Conservation (phyloP, 2,888 invertebrate genomes). For the Himalopsyche tibetana region DNA sequence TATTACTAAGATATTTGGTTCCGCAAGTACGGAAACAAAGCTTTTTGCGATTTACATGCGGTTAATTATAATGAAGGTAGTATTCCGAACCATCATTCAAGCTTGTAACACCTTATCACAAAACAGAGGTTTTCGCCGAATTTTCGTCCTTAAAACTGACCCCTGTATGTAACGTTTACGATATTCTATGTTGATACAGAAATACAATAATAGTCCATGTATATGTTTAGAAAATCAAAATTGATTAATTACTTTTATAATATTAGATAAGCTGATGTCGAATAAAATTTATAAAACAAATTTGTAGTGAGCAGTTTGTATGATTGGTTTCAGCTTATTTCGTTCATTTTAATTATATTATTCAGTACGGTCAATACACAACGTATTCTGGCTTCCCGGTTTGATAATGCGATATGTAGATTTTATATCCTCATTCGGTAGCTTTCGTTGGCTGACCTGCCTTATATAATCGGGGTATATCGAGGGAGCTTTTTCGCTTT, state of each 20-base stretch:
- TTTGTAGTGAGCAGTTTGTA: too few relatives aligned
- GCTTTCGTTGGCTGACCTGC: neutral
- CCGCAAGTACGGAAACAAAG: neutral
- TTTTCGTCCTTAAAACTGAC: too few relatives aligned
- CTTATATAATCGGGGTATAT: neutral
- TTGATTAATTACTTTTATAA: too few relatives aligned
- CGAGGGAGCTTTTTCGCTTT: neutral
- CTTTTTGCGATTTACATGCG: slow-evolving; percentile 8
- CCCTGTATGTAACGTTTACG: too few relatives aligned
- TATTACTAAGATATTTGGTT: neutral
- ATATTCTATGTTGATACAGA: too few relatives aligned
- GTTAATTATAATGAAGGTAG: neutral
- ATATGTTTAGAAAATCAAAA: too few relatives aligned
- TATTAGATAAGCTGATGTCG: too few relatives aligned
- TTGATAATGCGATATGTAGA: slow-evolving; percentile 16
- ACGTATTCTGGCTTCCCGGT: neutral
- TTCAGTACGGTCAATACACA: neutral
- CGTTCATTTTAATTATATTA: too few relatives aligned
- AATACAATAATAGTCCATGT: too few relatives aligned
- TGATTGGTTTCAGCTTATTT: too few relatives aligned
- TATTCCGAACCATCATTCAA: neutral
- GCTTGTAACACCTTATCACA: neutral
- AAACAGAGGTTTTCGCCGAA: too few relatives aligned
- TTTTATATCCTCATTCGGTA: neutral
- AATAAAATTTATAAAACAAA: too few relatives aligned